Base-by-base conservation (phyloP, 2,797 vertebrate genomes). In the Poecile montanus region DNA sequence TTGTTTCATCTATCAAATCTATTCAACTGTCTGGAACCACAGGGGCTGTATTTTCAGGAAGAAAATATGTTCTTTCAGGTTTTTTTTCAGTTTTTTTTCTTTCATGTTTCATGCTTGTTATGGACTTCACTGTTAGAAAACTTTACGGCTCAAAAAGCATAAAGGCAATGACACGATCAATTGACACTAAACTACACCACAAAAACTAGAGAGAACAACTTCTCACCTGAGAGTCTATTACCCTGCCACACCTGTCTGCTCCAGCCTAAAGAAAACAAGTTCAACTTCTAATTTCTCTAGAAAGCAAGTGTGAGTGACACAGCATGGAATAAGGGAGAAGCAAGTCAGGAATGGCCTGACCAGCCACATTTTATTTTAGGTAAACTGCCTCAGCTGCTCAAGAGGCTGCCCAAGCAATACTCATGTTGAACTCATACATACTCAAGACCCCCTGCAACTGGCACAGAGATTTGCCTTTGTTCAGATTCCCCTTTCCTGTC, bases 401-500 rank as follows among this genome's bases (percentile, higher is more conserved):
- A 74, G 42, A 84, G 36, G 32, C 62, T 88, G 85, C 77, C 45
- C 73, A 63, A 84, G 48, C 44, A 78, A 76, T 22, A 63, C 11
- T 53, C 57, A 74, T 9, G 23, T 7, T 65, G 68, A 57, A 85
- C 34, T 85, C 34, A 40, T 10, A 47, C 42, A 61, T 54, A 85
- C 36, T 71, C 25, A 72, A 80, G 68, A 77, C 20, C 20, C 29
- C 16, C 30, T 29, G 16, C 61, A 80, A 83, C 1, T 74, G 78
- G 67, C 72, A 85, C 42, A 89, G 56, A 70, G 27, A 80, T 65
- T 50, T 88, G 65, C 72, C 83, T 93, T 92, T 67, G 57, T 57
- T 83, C 89, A 91, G n/a, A 67, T 89, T 83, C 61, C 81, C 27
- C 80, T 78, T 88, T 91, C 81, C 75, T 50, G 53, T n/a, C 63